Percentiles rank a stretch among this genome's conserved stretches.
Conservation (phyloP, 53 echinoderm and acorn worm genomes). For the Paracentrotus lividus region DNA sequence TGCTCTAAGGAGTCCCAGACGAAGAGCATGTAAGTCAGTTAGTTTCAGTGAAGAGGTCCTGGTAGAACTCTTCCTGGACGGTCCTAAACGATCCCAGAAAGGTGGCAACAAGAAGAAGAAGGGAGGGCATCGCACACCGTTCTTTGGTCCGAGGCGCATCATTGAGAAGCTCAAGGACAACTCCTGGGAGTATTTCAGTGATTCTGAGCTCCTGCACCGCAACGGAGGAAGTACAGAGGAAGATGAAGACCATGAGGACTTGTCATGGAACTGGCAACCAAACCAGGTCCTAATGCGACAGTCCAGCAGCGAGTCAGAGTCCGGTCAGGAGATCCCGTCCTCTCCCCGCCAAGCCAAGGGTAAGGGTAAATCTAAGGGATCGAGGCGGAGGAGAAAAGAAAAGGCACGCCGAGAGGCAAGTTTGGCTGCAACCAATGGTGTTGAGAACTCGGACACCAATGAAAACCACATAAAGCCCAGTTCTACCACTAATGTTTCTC, state of each 20-base stretch:
- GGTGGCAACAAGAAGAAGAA: slow-evolving; percentile 78
- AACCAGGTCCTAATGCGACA: slow-evolving; percentile 67
- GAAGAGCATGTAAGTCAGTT: slow-evolving; percentile 86
- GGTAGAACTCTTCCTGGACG: slow-evolving; percentile 84
- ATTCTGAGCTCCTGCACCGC: slow-evolving; percentile 86
- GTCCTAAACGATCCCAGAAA: slow-evolving; percentile 69
- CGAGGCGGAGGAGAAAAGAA: slow-evolving; percentile 82
- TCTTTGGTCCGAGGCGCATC: slow-evolving; percentile 74
- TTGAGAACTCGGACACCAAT: slow-evolving; percentile 36
- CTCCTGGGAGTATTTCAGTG: slow-evolving; percentile 86
- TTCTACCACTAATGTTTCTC: background rate
- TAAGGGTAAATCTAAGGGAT: slow-evolving; percentile 86
- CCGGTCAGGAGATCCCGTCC: slow-evolving; percentile 58
- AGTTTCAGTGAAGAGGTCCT: slow-evolving; percentile 98
- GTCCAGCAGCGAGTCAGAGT: slow-evolving; percentile 90
- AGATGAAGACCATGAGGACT: slow-evolving; percentile 72
- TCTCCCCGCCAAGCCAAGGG: slow-evolving; percentile 72
- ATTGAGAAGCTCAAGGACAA: slow-evolving; percentile 88
- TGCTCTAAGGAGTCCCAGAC: slow-evolving; percentile 71
- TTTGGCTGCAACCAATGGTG: slow-evolving; percentile 51
- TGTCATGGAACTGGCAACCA: slow-evolving; percentile 75
- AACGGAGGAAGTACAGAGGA: slow-evolving; percentile 71
- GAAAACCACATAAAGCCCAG: slow-evolving; percentile 60
- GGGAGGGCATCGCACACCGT: slow-evolving; percentile 74
- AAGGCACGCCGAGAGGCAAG: slow-evolving; percentile 73